phyloP scores from a whole-genome alignment of 2,113 vertebrate species.

The Glaucomys volans region DNA sequence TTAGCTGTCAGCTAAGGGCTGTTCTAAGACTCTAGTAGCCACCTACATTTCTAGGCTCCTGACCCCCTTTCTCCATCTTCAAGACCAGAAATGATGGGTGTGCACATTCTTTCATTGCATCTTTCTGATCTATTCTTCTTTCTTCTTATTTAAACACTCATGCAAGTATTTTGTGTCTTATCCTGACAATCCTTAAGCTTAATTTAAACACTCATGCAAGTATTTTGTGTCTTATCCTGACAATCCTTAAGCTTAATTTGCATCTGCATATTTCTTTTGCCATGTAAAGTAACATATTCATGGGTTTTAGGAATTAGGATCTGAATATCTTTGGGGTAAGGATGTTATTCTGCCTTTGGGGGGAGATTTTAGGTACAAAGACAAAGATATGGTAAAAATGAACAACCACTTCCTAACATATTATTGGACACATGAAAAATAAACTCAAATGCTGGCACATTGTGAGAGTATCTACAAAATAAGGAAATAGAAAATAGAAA shows the following conservation, averaged over 20 bases:
- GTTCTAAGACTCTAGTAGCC: background rate
- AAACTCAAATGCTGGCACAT: conserved; percentile 54
- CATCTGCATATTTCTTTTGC: background rate
- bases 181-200: background rate
- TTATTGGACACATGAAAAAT: conserved; percentile 57
- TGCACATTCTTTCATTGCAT: background rate
- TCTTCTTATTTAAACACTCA: background rate
- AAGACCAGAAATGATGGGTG: background rate
- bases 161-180: background rate
- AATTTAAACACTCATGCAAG: background rate
- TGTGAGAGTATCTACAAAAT: conserved; percentile 25
- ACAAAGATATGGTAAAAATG: background rate
- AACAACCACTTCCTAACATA: background rate
- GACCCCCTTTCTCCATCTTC: background rate
- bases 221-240: background rate
- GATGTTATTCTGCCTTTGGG: background rate
- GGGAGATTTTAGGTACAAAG: too few species aligned
- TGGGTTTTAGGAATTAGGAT: background rate
- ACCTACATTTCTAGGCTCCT: background rate
- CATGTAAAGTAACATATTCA: background rate
- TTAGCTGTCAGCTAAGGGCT: background rate
- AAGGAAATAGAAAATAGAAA: background rate
- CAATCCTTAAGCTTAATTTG: background rate
- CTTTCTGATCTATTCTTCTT: background rate
- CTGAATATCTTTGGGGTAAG: background rate